phyloP scores from a whole-genome alignment of 2,113 vertebrate genomes.

The Mastomys coucha region DNA sequence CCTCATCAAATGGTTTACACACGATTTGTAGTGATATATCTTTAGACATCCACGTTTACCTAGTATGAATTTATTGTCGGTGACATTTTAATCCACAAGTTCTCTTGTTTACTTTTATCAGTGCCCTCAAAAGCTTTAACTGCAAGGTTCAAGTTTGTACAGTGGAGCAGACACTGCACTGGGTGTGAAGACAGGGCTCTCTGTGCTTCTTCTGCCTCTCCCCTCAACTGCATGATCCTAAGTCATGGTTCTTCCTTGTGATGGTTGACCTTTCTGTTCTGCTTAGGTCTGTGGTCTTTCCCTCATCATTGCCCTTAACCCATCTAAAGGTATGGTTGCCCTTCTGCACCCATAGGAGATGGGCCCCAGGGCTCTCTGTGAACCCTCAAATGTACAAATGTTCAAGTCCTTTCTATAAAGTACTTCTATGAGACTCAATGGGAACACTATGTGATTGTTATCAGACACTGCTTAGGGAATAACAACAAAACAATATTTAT shows the following conservation, averaged over 20 bases:
- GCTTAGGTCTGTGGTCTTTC: background rate
- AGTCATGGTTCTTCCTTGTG: background rate
- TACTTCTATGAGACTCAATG: background rate
- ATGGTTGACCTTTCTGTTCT: slow-evolving; percentile 6
- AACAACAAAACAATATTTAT: background rate
- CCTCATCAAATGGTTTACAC: background rate
- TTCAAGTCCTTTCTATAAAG: background rate
- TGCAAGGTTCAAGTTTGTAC: slow-evolving; percentile 1
- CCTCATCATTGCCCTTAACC: background rate
- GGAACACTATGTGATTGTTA: background rate
- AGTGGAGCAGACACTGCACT: background rate
- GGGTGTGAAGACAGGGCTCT: background rate
- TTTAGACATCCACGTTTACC: slow-evolving; percentile 38
- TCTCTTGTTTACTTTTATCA: slow-evolving; percentile 64
- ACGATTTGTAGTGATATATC: background rate
- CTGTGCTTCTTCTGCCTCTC: background rate
- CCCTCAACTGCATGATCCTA: background rate
- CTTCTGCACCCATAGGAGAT: background rate
- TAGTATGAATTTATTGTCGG: slow-evolving; percentile 64
- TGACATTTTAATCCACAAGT: slow-evolving; percentile 39
- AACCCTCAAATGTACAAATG: background rate
- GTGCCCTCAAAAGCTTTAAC: slow-evolving; percentile 34
- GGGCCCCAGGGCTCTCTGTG: background rate
- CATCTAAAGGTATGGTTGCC: background rate
- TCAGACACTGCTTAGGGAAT: background rate